A percentile compares a stretch with the other conserved stretches of the same genome.
Evolutionary conservation across 2,113 vertebrate species (phyloP).

Genomic region (Meles meles): DNA sequence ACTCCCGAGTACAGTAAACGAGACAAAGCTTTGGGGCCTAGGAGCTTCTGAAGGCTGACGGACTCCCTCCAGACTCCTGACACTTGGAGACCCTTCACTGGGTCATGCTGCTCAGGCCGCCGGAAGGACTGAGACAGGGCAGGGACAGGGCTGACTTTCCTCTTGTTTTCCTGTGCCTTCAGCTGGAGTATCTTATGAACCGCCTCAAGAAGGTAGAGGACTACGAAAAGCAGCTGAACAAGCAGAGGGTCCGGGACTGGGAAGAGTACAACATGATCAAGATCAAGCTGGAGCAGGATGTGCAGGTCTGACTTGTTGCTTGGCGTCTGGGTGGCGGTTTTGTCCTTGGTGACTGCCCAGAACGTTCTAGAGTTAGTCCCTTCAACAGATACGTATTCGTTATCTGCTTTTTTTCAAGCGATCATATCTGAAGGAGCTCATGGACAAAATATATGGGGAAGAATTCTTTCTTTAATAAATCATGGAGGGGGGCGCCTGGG

Average conservation of each 20-base stretch:
- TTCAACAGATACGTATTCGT: accelerated
- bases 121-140: not conserved
- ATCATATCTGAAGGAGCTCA: not conserved
- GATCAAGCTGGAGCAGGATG: conserved; percentile 80
- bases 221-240: conserved; percentile 79
- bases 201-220: conserved; percentile 83
- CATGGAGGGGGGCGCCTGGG: not conserved
- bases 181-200: conserved; percentile 83
- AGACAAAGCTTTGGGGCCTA: not conserved
- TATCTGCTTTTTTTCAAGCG: not conserved
- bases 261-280: conserved; percentile 81
- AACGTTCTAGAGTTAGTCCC: not conserved
- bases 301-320: conserved; percentile 80
- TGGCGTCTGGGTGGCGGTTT: not conserved
- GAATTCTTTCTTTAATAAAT: not conserved
- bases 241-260: conserved; percentile 76
- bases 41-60: not conserved
- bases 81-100: not conserved
- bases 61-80: not conserved
- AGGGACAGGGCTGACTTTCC: not conserved
- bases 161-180: not conserved
- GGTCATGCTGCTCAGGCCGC: not conserved
- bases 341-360: accelerated
- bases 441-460: not conserved
- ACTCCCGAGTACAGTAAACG: not conserved